These are phyloP conservation scores for Drosophila macrothrix DNA, from an alignment of 2,888 invertebrate species.

Conservation along the genomic window DNA sequence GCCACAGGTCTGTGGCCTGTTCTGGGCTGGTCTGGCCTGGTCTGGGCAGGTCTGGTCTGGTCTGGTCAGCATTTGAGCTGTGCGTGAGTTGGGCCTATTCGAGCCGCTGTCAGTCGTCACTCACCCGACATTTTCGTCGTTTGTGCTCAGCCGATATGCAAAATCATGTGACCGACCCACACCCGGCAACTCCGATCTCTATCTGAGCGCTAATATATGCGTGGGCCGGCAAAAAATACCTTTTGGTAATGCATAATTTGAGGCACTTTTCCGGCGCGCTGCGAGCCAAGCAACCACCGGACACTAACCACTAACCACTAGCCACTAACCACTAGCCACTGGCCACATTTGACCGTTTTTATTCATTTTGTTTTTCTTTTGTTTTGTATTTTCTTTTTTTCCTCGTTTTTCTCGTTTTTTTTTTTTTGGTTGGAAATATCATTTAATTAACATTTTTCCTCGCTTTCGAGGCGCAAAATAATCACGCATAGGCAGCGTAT, in stretches of 20 bases:
- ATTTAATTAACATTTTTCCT: constrained; percentile 77
- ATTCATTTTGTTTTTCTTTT: constrained; percentile 23
- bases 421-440: constrained; percentile 71
- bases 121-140: constrained; percentile 44
- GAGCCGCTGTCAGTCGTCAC: constrained; percentile 79
- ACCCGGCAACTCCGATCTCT: constrained; percentile 59
- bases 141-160: constrained; percentile 61
- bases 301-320: constrained; percentile 38
- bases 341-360: constrained; percentile 58
- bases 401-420: constrained; percentile 7
- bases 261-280: constrained; percentile 77
- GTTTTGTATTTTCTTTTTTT: constrained; percentile 26
- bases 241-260: constrained; percentile 76
- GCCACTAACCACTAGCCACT: constrained; percentile 5
- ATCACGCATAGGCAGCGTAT: constrained; percentile 76
- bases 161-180: constrained; percentile 76
- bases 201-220: constrained; percentile 78
- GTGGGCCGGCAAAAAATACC: constrained; percentile 68
- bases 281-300: constrained; percentile 50
- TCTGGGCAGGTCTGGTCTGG: not conserved
- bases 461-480: constrained; percentile 78
- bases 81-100: constrained; percentile 75
- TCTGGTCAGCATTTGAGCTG: constrained; percentile 14
- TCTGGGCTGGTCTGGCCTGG: not conserved
- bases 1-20: constrained; percentile 30